Base-by-base conservation (phyloP, 2,888 invertebrate genomes). In the Pimpla rufipes region DNA sequence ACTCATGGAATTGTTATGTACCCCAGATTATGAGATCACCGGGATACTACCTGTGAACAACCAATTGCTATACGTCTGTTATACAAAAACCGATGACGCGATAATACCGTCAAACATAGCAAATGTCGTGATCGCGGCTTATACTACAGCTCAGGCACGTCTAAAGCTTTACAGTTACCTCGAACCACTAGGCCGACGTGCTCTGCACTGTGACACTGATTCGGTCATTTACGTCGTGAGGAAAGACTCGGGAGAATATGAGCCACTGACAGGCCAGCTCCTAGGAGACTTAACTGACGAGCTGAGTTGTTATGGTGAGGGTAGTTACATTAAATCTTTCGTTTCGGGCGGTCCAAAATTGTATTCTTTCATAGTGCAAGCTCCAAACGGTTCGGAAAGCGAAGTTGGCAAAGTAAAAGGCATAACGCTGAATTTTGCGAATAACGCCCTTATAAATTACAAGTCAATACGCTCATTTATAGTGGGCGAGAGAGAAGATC, bases 181-280 rank as follows among this genome's bases (percentile, higher is more conserved):
- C 4, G 89, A 93, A 16, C 77, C 64, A 8, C 79, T 93, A 4
- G 88, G 85, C 7, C 74, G 85, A 35, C 52, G 90, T 18, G 89
- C 89, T 8, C 66, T 93, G 5, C 93, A 93, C 83, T 91, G 83
- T 66, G 93, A 93, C 64, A n/a, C n/a, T n/a, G n/a, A n/a, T n/a
- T n/a, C n/a, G n/a, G n/a, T n/a, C n/a, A n/a, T n/a, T n/a, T n/a
- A 93, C 92, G 2, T 2, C 11, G 13, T 13, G 42, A 42, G 10
- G 13, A 2, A 7, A 0, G 92, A 93, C 77, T 89, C 88, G 0
- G 64, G 8, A 13, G 81, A 80, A 8, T 85, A 73, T 40, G 64
- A 85, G 16, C 89, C 42, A 6, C 10, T 8, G 7, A 42, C 42
- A 13, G 42, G 42, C 10, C 42, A 42, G 13, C 42, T 42, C 42